Evolutionary conservation across 2,888 invertebrate species (phyloP).

Genomic region (Panorpa germanica): DNA sequence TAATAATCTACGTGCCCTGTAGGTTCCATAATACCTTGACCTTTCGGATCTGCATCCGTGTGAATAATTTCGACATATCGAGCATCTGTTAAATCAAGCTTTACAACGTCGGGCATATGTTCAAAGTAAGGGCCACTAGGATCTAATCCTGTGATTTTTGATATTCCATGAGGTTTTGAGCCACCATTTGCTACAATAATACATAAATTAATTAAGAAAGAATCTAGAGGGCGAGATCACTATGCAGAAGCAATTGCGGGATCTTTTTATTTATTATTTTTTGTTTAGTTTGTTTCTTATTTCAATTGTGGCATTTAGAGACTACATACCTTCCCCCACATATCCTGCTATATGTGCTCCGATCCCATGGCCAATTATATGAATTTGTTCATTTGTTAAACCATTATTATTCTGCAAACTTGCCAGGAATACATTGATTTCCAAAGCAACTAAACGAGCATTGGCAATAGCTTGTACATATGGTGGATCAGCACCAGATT

Average conservation of each 20-base stretch:
- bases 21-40: constrained; percentile 20
- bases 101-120: constrained; percentile 27
- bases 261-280: no score
- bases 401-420: constrained; percentile 19
- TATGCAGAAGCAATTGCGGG: no score
- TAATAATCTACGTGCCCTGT: constrained; percentile 24
- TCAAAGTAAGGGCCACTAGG: constrained; percentile 37
- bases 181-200: neutral
- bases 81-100: constrained; percentile 32
- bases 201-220: constrained; percentile 5
- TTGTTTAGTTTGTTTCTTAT: no score
- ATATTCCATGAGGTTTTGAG: constrained; percentile 5
- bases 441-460: constrained; percentile 32
- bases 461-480: constrained; percentile 36
- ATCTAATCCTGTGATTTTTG: constrained; percentile 26
- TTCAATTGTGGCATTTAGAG: no score
- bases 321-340: no score
- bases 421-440: constrained; percentile 24
- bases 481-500: constrained; percentile 28
- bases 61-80: constrained; percentile 37
- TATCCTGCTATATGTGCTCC: constrained; percentile 32
- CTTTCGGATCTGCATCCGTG: constrained; percentile 23
- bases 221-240: no score
- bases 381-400: constrained; percentile 15
- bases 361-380: constrained; percentile 30